phyloP scores from a whole-genome alignment of 2,113 vertebrate species.

The Prolemur simus region DNA sequence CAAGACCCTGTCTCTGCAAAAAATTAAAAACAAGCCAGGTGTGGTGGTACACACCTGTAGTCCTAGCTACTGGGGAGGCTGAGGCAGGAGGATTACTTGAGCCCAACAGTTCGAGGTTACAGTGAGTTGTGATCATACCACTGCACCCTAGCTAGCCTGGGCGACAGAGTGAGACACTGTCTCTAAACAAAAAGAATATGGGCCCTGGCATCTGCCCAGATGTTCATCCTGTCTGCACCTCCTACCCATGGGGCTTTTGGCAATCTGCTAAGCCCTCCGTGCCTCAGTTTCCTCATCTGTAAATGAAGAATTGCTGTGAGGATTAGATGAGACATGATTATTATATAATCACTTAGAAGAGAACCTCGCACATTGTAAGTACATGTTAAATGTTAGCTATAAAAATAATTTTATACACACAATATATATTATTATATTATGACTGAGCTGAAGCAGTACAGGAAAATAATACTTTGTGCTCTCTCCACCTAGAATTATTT shows the following conservation, averaged over 20 bases:
- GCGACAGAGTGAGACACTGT: too few relatives aligned
- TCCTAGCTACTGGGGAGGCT: too few relatives aligned
- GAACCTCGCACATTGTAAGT: conserved; percentile 29
- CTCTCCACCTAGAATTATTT: not conserved
- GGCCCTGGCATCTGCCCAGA: not conserved
- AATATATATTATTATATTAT: conserved; percentile 26
- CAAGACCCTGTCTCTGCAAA: too few relatives aligned
- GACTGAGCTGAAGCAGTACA: conserved; percentile 34
- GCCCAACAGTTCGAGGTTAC: too few relatives aligned
- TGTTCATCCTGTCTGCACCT: not conserved
- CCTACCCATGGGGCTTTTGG: not conserved
- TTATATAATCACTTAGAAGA: conserved; percentile 4
- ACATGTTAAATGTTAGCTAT: conserved; percentile 52
- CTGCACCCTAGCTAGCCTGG: too few relatives aligned
- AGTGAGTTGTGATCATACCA: too few relatives aligned
- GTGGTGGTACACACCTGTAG: too few relatives aligned
- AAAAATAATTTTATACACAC: conserved; percentile 56
- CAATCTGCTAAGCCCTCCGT: not conserved
- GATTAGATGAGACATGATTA: not conserved
- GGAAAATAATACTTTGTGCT: not conserved
- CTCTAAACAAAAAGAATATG: too few relatives aligned
- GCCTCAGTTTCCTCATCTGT: conserved; percentile 47
- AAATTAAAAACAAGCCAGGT: too few relatives aligned
- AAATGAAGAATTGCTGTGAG: not conserved
- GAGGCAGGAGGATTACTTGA: too few relatives aligned